Conservation (phyloP, 2,113 vertebrate genomes). For the Poicephalus meyeri region DNA sequence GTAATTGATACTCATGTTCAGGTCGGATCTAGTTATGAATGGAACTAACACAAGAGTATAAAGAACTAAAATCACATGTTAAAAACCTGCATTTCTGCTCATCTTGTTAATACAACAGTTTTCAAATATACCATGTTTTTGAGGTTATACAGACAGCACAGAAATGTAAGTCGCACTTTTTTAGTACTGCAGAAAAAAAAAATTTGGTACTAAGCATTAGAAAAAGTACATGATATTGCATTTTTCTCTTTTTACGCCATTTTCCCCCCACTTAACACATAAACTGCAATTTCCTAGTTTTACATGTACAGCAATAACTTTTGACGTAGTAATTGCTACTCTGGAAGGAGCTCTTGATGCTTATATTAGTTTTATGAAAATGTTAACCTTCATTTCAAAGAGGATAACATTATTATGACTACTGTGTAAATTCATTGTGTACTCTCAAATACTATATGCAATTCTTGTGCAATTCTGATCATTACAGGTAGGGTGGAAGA, state of each 20-base stretch:
- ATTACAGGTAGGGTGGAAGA: background rate
- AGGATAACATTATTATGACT: background rate
- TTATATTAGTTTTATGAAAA: slow-evolving; percentile 28
- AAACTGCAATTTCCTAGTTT: background rate
- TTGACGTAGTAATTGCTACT: slow-evolving; percentile 29
- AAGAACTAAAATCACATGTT: background rate
- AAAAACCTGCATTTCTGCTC: background rate
- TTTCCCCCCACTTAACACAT: background rate
- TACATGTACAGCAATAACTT: background rate
- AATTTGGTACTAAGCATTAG: background rate
- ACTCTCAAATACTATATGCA: background rate
- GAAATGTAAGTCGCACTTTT: background rate
- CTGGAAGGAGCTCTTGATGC: slow-evolving; percentile 6
- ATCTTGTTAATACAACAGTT: background rate
- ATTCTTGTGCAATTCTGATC: background rate
- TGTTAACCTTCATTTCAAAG: slow-evolving; percentile 10
- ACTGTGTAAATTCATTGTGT: background rate
- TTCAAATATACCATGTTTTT: background rate
- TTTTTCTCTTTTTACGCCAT: background rate
- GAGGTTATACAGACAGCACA: background rate
- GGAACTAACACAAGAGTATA: background rate
- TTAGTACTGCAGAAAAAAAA: background rate
- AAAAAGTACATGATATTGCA: accelerated
- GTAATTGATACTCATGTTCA: background rate
- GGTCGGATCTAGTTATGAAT: background rate